Base-by-base conservation (phyloP, 30 jellyfish, hydroid and myxozoan species). In the Morbakka virulenta region DNA sequence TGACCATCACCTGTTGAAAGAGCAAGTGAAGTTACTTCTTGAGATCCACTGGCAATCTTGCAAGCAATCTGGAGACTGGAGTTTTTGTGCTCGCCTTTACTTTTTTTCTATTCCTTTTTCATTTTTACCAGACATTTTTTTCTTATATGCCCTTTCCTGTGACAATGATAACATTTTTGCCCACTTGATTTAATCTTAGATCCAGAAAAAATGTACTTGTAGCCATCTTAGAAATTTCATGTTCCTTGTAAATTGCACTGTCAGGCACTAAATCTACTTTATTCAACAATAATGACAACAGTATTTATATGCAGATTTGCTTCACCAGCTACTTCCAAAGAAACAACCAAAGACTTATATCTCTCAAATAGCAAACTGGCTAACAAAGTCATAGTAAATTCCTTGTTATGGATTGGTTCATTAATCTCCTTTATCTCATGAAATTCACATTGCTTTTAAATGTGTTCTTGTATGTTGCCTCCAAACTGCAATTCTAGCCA, bases 281-380 rank as follows among this genome's bases (percentile, higher is more conserved):
- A 72, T 27, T 72, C 12, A 72, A 30, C 76, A 72, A 72, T 67
- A 72, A 52, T 2, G 52, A 57, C 26, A 28, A 72, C 84, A 72
- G 32, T 72, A 48, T 36, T 49, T 20, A 69, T 41, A 57, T 30
- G 48, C 2, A 41, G 3, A 3, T 51, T 72, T 25, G 50, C 84
- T 24, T 72, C 84, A 23, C 84, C 76, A 13, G 84, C 84, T 17
- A 72, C 84, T 41, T 48, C 76, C 52, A 72, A 72, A 4, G 84
- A 47, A 20, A 24, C 84, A 49, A 50, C 50, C 73, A 72, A 51
- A 72, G 76, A 72, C 30, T 41, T 49, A 26, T 72, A 72, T 26
- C 84, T 62, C 32, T 31, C 79, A 67, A 67, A 31, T 3, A 62
- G 76, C 64, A 36, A 26, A n/a, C 84, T 72, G 22, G 84, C 72